These are phyloP conservation scores for Eulemur macaco DNA, from an alignment of 2,113 vertebrate species.

Conservation along the genomic window DNA sequence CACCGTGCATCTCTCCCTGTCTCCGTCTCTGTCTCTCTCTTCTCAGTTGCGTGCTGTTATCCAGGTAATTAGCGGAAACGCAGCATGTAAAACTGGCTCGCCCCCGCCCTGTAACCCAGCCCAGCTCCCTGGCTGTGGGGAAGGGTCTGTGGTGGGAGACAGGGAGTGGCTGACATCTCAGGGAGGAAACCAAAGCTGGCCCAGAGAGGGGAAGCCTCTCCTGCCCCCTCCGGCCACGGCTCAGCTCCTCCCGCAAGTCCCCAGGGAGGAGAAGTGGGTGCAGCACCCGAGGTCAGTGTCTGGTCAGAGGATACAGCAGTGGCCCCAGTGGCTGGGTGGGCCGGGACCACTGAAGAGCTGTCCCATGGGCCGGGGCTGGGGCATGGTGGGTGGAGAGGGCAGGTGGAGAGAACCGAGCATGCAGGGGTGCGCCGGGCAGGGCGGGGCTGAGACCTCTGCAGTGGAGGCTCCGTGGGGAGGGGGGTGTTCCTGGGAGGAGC, in stretches of 20 bases:
- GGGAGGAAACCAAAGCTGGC: neutral
- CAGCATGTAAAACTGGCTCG: too few relatives aligned
- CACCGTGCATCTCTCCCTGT: fast-evolving
- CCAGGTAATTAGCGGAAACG: neutral
- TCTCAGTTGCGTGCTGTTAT: neutral
- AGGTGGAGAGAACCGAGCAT: fast-evolving
- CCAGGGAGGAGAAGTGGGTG: neutral
- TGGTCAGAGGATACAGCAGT: neutral
- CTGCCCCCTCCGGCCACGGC: neutral
- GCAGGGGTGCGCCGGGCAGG: too few relatives aligned
- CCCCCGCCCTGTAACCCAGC: neutral
- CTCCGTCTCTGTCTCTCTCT: neutral
- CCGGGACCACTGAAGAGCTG: neutral
- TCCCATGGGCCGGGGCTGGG: neutral
- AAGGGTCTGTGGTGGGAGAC: neutral
- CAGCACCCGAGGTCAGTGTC: neutral
- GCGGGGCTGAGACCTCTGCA: neutral
- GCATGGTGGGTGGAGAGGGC: neutral
- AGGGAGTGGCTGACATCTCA: neutral
- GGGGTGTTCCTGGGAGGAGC: neutral
- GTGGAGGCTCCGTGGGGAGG: neutral
- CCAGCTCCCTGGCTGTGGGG: neutral
- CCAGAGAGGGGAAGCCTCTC: neutral
- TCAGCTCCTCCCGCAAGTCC: neutral
- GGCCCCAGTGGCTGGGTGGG: neutral